Evolutionary conservation across 1,140 invertebrate species (phyloP).

Genomic region (Eriocheir sinensis): DNA sequence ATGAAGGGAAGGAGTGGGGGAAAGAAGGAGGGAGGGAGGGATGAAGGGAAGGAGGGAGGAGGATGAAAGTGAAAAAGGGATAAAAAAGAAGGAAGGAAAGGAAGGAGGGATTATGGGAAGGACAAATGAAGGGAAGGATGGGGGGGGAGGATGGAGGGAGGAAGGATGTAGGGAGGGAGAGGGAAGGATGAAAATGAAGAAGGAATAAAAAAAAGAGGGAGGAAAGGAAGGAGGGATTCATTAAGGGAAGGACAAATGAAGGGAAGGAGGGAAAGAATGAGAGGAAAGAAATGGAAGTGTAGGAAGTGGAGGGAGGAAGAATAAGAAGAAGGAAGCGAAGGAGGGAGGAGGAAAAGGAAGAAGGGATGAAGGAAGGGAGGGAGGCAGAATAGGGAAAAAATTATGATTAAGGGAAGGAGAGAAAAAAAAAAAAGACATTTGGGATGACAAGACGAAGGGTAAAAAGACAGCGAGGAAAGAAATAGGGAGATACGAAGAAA

Average conservation of each 20-base stretch:
- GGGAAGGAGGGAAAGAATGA: neutral
- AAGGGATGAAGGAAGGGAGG: neutral
- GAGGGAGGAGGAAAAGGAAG: neutral
- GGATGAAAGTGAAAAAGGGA: neutral
- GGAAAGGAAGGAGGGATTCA: too few relatives aligned
- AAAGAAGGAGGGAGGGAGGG: conserved; percentile 6
- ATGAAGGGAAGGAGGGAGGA: neutral
- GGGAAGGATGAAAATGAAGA: too few relatives aligned
- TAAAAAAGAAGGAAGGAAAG: too few relatives aligned
- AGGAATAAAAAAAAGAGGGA: too few relatives aligned
- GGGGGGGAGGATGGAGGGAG: too few relatives aligned
- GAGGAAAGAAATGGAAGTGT: neutral
- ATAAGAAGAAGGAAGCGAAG: too few relatives aligned
- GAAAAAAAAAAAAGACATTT: neutral
- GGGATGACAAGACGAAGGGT: neutral
- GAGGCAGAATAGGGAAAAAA: neutral
- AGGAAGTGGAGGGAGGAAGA: neutral
- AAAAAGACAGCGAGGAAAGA: neutral
- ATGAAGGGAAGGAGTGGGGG: neutral
- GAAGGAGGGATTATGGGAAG: too few relatives aligned
- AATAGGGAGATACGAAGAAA: neutral
- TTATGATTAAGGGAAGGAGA: neutral
- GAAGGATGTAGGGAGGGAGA: too few relatives aligned
- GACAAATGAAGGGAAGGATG: neutral
- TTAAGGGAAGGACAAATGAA: neutral